A percentile compares a stretch with the other conserved stretches of the same genome.
These are phyloP conservation scores for Pterocles gutturalis DNA, from an alignment of 2,113 vertebrate genomes.

Conservation along the genomic window DNA sequence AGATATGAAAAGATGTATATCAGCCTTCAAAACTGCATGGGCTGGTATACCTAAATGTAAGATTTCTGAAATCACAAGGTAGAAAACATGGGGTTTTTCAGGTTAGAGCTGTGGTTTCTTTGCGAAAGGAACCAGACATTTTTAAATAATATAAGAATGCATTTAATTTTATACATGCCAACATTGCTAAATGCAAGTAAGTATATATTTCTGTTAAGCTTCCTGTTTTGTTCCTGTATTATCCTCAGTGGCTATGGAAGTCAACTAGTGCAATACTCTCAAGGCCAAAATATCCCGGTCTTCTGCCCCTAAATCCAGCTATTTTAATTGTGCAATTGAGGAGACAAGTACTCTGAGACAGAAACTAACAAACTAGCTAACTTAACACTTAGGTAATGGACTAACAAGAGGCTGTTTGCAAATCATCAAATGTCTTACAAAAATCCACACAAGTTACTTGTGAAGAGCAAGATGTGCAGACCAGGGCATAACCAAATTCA, in stretches of 20 bases:
- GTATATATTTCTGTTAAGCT: not conserved
- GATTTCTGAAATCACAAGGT: not conserved
- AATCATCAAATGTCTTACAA: not conserved
- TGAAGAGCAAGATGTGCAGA: not conserved
- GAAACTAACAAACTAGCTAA: not conserved
- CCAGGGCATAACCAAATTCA: not conserved
- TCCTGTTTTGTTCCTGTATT: not conserved
- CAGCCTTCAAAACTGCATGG: not conserved
- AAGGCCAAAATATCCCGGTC: not conserved
- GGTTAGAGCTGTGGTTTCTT: not conserved
- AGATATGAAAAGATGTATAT: not conserved
- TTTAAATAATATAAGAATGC: not conserved
- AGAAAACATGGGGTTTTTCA: not conserved
- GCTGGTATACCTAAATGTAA: not conserved
- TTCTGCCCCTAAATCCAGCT: not conserved
- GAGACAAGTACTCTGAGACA: not conserved
- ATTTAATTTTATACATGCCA: not conserved
- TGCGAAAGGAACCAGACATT: not conserved
- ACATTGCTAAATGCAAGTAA: not conserved
- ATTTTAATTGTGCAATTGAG: not conserved
- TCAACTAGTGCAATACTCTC: not conserved
- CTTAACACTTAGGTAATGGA: not conserved
- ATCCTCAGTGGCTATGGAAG: not conserved
- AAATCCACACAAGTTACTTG: not conserved
- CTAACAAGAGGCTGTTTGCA: not conserved